Evolutionary conservation across 35 echinoderm and acorn worm species (phyloP).

Genomic region (Eucidaris tribuloides): DNA sequence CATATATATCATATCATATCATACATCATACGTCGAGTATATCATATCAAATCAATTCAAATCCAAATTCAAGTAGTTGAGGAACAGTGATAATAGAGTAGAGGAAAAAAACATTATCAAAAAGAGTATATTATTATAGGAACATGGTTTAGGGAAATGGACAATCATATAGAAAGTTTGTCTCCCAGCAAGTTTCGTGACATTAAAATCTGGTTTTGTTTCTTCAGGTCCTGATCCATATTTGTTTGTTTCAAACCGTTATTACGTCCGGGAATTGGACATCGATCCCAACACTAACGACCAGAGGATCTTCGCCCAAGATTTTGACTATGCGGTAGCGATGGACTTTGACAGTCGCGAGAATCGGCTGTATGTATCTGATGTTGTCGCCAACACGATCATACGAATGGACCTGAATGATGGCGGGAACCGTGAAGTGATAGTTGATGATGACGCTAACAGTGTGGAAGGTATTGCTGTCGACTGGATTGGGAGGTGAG

Average conservation of each 20-base stretch:
- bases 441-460: slow-evolving; percentile 25
- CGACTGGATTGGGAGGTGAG: slow-evolving; percentile 79
- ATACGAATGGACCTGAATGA: slow-evolving; percentile 55
- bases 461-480: slow-evolving; percentile 69
- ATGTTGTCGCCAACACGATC: slow-evolving; percentile 9
- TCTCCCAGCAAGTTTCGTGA: background rate
- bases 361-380: slow-evolving; percentile 36
- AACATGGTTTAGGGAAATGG: background rate
- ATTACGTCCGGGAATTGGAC: slow-evolving; percentile 74
- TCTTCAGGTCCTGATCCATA: slow-evolving; percentile 45
- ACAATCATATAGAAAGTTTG: background rate
- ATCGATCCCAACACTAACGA: slow-evolving; percentile 10
- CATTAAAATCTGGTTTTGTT: background rate
- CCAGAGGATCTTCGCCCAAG: background rate
- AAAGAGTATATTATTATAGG: background rate
- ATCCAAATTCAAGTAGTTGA: background rate
- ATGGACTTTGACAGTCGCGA: slow-evolving; percentile 52
- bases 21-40: no score
- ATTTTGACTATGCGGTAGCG: slow-evolving; percentile 2
- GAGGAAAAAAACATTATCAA: background rate
- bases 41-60: no score
- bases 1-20: no score
- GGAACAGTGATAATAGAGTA: background rate
- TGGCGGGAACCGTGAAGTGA: slow-evolving; percentile 29
- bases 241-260: slow-evolving; percentile 68